Evolutionary conservation across 2,113 vertebrate genomes (phyloP).

Genomic region (Nothobranchius furzeri): DNA sequence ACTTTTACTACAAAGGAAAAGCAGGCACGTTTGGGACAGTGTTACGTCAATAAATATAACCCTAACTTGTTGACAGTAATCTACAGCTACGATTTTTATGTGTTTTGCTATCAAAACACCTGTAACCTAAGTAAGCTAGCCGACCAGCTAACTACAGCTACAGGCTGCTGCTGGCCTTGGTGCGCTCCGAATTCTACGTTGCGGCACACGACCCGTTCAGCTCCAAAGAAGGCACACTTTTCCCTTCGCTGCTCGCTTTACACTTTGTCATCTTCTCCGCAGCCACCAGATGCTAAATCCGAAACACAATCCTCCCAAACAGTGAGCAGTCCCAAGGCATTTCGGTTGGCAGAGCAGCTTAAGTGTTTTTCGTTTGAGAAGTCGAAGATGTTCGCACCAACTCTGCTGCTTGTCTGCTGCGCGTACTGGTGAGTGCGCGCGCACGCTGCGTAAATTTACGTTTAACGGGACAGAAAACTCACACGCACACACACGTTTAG

Average conservation of each 20-base stretch:
- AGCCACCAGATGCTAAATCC: slow-evolving; percentile 40
- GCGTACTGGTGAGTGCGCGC: slow-evolving; percentile 44
- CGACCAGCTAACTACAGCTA: slow-evolving; percentile 57
- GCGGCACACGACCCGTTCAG: slow-evolving; percentile 71
- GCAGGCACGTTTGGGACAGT: slow-evolving; percentile 42
- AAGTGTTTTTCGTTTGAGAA: slow-evolving; percentile 60
- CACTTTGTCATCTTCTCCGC: slow-evolving; percentile 64
- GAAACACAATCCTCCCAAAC: slow-evolving; percentile 19
- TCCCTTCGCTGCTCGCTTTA: slow-evolving; percentile 58
- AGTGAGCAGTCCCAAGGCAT: slow-evolving; percentile 44
- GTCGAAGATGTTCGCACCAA: slow-evolving; percentile 69
- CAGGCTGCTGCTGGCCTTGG: slow-evolving; percentile 76
- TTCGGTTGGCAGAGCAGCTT: slow-evolving; percentile 31
- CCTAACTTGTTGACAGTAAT: slow-evolving; percentile 27
- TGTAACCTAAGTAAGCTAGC: slow-evolving; percentile 66
- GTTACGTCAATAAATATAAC: slow-evolving; percentile 19
- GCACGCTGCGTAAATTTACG: slow-evolving; percentile 55
- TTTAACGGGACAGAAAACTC: slow-evolving; percentile 39
- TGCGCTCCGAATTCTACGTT: slow-evolving; percentile 62
- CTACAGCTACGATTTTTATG: slow-evolving; percentile 38
- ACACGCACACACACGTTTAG: slow-evolving; percentile 20
- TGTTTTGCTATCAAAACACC: slow-evolving; percentile 59
- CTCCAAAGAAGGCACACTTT: slow-evolving; percentile 72
- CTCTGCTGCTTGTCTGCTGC: slow-evolving; percentile 48
- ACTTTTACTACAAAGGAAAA: slow-evolving; percentile 15